Conservation (phyloP, 2,888 invertebrate species). For the Chorisops tibialis region DNA sequence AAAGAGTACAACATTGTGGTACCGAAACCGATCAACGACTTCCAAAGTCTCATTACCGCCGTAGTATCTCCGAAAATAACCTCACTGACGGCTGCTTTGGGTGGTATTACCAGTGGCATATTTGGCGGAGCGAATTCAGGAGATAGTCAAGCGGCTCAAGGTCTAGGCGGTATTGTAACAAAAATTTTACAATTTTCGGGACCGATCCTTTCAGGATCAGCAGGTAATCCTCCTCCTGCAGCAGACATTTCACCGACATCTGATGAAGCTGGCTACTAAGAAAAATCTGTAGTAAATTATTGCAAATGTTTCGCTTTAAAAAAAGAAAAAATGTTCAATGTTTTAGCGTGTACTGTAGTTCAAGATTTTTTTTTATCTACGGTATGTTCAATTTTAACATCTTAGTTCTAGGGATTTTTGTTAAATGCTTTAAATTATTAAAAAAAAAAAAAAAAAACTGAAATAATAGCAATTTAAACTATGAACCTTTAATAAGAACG, state of each 20-base stretch:
- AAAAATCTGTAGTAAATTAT: conserved; percentile 8
- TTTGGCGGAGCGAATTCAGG: conserved; percentile 52
- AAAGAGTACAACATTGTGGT: conserved; percentile 69
- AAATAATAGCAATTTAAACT: too few species aligned
- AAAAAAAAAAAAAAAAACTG: too few species aligned
- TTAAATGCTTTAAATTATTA: too few species aligned
- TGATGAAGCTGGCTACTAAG: conserved; percentile 49
- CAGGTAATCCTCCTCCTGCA: conserved; percentile 43
- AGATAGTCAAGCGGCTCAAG: conserved; percentile 40
- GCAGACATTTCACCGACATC: conserved; percentile 41
- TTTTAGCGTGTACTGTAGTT: conserved; percentile 8
- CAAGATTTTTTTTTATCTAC: not conserved
- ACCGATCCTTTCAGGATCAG: conserved; percentile 50
- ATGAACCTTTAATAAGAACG: too few species aligned
- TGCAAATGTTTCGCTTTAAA: conserved; percentile 10
- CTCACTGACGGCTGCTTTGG: conserved; percentile 64
- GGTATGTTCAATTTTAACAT: too few species aligned
- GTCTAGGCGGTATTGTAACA: conserved; percentile 48
- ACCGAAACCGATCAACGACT: conserved; percentile 60
- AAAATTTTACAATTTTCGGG: conserved; percentile 51
- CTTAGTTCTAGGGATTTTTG: too few species aligned
- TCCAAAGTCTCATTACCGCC: conserved; percentile 65
- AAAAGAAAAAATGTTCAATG: conserved; percentile 7
- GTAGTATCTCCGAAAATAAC: conserved; percentile 70
- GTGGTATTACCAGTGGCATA: conserved; percentile 59